Conservation (phyloP, 2,113 vertebrate species). For the Antigone vipio region DNA sequence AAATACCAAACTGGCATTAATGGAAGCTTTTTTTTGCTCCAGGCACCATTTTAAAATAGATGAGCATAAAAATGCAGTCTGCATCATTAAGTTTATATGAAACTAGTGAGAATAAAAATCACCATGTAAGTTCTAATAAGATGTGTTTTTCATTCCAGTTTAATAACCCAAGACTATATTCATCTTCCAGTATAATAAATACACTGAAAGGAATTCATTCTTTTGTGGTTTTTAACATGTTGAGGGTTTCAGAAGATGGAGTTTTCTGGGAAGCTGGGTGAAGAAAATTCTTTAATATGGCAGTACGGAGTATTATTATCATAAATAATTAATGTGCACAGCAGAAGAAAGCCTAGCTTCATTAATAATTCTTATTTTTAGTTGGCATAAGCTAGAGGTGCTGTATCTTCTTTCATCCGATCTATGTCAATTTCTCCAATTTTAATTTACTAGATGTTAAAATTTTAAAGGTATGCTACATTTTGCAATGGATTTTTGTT, state of each 20-base stretch:
- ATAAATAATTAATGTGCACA: slow-evolving; percentile 87
- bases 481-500: slow-evolving; percentile 58
- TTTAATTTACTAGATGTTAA: slow-evolving; percentile 76
- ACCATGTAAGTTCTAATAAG: slow-evolving; percentile 88
- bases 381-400: slow-evolving; percentile 81
- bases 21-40: slow-evolving; percentile 82
- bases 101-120: slow-evolving; percentile 88
- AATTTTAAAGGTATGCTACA: slow-evolving; percentile 68
- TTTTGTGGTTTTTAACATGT: slow-evolving; percentile 79
- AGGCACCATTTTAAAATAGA: slow-evolving; percentile 88
- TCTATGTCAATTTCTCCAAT: slow-evolving; percentile 78
- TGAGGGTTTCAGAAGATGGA: slow-evolving; percentile 77
- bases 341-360: slow-evolving; percentile 83
- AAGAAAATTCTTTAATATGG: slow-evolving; percentile 85
- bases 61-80: slow-evolving; percentile 86
- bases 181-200: slow-evolving; percentile 85
- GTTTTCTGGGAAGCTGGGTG: slow-evolving; percentile 79
- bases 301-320: slow-evolving; percentile 82
- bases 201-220: slow-evolving; percentile 77
- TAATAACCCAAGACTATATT: slow-evolving; percentile 88
- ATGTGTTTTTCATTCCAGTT: slow-evolving; percentile 88
- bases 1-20: slow-evolving; percentile 88
- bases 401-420: slow-evolving; percentile 79
- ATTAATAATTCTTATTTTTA: slow-evolving; percentile 89
- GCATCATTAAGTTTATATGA: slow-evolving; percentile 90